Evolutionary conservation across 2,797 vertebrate genomes (phyloP).

Genomic region (Zenarchopterus dispar): DNA sequence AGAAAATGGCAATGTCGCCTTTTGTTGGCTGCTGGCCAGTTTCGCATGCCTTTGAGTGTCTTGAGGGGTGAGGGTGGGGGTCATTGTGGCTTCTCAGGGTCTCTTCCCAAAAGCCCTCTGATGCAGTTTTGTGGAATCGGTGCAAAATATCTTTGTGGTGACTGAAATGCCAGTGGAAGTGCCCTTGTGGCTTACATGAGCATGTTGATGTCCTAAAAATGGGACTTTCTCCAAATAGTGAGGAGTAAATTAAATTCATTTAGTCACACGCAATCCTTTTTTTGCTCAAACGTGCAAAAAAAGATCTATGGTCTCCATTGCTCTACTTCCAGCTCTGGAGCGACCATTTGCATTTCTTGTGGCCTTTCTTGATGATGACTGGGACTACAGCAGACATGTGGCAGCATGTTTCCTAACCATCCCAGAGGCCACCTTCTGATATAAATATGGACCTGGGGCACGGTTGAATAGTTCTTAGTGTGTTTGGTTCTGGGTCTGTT

Average conservation of each 20-base stretch:
- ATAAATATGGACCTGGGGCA: constrained; percentile 1
- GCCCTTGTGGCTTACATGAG: constrained; percentile 32
- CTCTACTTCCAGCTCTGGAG: not conserved
- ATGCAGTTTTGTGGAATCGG: constrained; percentile 55
- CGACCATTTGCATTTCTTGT: no score
- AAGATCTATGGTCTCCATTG: not conserved
- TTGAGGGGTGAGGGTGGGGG: constrained; percentile 32
- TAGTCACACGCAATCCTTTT: not conserved
- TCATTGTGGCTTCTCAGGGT: constrained; percentile 79
- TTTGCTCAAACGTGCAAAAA: not conserved
- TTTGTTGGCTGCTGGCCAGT: constrained; percentile 79
- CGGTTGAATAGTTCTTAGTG: not conserved
- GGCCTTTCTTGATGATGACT: not conserved
- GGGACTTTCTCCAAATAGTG: constrained; percentile 12
- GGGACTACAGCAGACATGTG: not conserved
- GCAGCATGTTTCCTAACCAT: not conserved
- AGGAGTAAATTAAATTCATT: not conserved
- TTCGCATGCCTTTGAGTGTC: constrained; percentile 72
- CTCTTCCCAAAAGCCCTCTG: constrained; percentile 56
- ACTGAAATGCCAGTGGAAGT: constrained; percentile 70
- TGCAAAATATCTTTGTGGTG: constrained; percentile 70
- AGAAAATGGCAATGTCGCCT: constrained; percentile 78
- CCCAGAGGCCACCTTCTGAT: not conserved
- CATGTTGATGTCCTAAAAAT: constrained; percentile 5
- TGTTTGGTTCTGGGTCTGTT: no score